These are phyloP conservation scores for Danio albolineatus DNA, from an alignment of 2,797 vertebrate species.

Conservation along the genomic window DNA sequence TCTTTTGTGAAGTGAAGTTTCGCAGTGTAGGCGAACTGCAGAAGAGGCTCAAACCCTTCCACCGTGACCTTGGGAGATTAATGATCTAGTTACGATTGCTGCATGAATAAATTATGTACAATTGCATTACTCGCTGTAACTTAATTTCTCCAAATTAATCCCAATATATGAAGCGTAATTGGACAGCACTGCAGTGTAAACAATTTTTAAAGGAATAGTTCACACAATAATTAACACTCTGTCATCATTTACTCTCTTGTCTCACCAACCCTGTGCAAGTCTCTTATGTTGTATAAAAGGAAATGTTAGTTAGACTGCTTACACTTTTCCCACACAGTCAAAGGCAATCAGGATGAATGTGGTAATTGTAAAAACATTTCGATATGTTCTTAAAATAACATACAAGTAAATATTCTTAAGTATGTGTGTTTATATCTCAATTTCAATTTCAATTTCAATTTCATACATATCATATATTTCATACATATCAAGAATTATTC, in stretches of 20 bases:
- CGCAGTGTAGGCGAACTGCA: slow-evolving; percentile 96
- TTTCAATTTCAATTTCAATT: too few species aligned
- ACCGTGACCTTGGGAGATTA: slow-evolving; percentile 84
- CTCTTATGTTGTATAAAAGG: neutral
- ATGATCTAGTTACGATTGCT: slow-evolving; percentile 11
- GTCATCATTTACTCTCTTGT: neutral
- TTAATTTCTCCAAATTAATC: neutral
- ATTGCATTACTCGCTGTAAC: neutral
- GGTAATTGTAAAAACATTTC: neutral
- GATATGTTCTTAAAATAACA: too few species aligned
- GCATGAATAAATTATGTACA: slow-evolving; percentile 21
- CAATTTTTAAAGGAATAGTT: neutral
- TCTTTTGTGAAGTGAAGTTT: slow-evolving; percentile 94
- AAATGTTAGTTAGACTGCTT: neutral
- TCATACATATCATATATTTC: neutral
- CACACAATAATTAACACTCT: neutral
- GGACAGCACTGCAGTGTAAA: slow-evolving; percentile 9
- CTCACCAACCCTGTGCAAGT: neutral
- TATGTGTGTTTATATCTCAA: too few species aligned
- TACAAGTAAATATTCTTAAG: too few species aligned
- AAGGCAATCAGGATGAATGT: neutral
- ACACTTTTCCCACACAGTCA: neutral
- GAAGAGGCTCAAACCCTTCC: slow-evolving; percentile 93
- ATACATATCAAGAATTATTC: neutral
- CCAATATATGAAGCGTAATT: neutral